phyloP scores from a whole-genome alignment of 2,113 vertebrate genomes.

The Mastomys coucha region DNA sequence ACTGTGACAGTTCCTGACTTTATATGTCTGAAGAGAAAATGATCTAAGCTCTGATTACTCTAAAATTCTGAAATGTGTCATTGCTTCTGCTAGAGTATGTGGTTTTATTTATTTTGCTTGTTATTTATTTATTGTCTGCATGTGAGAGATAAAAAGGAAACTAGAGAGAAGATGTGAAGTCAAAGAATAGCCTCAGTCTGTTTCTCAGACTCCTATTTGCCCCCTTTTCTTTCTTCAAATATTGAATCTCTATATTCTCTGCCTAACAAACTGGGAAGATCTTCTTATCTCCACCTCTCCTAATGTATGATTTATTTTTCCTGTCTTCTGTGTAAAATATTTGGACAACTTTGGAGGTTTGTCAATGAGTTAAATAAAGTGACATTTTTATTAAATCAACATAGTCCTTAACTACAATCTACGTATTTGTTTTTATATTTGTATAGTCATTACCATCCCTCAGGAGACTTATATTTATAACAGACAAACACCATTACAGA shows the following conservation, averaged over 20 bases:
- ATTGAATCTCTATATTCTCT: not conserved
- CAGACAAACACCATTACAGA: not conserved
- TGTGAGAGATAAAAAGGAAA: not conserved
- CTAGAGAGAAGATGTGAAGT: not conserved
- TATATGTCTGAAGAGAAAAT: not conserved
- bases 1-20: not conserved
- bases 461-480: not conserved
- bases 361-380: not conserved
- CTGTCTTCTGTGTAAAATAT: not conserved
- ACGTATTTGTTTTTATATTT: not conserved
- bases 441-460: not conserved
- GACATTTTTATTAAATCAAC: not conserved
- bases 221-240: not conserved
- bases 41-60: not conserved
- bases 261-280: not conserved
- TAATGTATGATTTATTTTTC: not conserved
- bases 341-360: not conserved
- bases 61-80: not conserved
- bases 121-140: not conserved
- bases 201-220: not conserved
- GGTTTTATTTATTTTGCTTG: not conserved
- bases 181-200: not conserved
- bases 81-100: not conserved
- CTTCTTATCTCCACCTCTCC: not conserved
- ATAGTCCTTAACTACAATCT: not conserved